Base-by-base conservation (phyloP, 2,888 invertebrate genomes). In the Amblyteles armatorius region DNA sequence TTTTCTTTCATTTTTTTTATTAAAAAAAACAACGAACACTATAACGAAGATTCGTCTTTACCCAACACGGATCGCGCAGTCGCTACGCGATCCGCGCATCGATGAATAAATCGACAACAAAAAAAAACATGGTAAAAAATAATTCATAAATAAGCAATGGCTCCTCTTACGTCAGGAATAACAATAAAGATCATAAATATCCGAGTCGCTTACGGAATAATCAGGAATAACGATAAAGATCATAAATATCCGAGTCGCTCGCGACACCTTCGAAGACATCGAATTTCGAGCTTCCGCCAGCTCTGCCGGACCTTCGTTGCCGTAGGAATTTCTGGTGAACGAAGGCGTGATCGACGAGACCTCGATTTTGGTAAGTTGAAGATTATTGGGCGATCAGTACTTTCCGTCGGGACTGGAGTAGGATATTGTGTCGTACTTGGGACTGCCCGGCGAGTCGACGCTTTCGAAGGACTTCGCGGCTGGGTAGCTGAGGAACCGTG, bases 341-440 rank as follows among this genome's bases (percentile, higher is more conserved):
- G 52, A 52, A 19, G 40, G 50, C 50, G 52, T 48, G 3, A 29
- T 52, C 7, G 52, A 36, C n/a, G 16, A 19, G 29, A 26, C 16
- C 50, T 63, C 44, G 29, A 11, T 69, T 82, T 77, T 77, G 77
- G 71, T 36, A 40, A 13, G 36, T 76, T 16, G 40, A 26, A 48
- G 9, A 7, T 52, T 5, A 13, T 13, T 16, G 33, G 1, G 19
- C 9, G 63, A 50, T 83, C 83, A 91, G 88, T 91, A 93, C 84
- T 92, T 93, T 82, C 90, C 91, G 40, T 87, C 87, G 19, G 90
- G 88, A 77, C 91, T 90, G 3, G 94, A 94, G 67, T 94, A 94
- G 19, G 94, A 93, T 76, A 94, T 94, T 26, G 94, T 94, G 76
- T 94, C 94, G 83, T 94, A 94, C 78, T 91, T 91, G 5, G 89